These are phyloP conservation scores for Lerema accius DNA, from an alignment of 1,140 invertebrate genomes.

Conservation along the genomic window DNA sequence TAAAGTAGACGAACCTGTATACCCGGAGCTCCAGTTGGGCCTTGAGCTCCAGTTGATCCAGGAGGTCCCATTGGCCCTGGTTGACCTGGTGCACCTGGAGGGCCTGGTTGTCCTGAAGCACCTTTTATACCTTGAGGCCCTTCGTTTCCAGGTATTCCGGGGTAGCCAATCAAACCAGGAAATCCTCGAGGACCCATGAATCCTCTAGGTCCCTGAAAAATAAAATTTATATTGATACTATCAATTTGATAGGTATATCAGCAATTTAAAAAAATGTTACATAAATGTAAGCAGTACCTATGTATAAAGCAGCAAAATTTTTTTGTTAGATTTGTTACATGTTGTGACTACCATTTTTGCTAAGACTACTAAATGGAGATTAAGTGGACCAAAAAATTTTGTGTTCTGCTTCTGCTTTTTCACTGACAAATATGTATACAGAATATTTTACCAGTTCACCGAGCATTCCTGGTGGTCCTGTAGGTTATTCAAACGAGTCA, in stretches of 20 bases:
- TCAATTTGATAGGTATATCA: too few species aligned
- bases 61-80: conserved; percentile 85
- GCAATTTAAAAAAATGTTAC: too few species aligned
- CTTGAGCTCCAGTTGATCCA: conserved; percentile 87
- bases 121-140: conserved; percentile 89
- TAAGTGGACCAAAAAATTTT: too few species aligned
- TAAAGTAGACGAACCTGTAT: conserved; percentile 81
- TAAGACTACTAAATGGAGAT: too few species aligned
- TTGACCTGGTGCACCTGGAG: conserved; percentile 87
- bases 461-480: conserved; percentile 88
- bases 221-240: too few species aligned
- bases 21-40: conserved; percentile 87
- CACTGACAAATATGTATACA: too few species aligned
- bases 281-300: too few species aligned
- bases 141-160: conserved; percentile 89
- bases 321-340: too few species aligned
- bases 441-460: conserved; percentile 89
- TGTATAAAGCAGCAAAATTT: too few species aligned
- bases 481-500: conserved; percentile 56
- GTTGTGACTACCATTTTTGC: too few species aligned
- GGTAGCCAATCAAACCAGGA: conserved; percentile 89
- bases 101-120: conserved; percentile 86
- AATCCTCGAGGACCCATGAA: conserved; percentile 92
- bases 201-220: conserved; percentile 88
- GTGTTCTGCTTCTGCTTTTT: too few species aligned